phyloP scores from a whole-genome alignment of 2,888 invertebrate genomes.

The Tinea pellionella region DNA sequence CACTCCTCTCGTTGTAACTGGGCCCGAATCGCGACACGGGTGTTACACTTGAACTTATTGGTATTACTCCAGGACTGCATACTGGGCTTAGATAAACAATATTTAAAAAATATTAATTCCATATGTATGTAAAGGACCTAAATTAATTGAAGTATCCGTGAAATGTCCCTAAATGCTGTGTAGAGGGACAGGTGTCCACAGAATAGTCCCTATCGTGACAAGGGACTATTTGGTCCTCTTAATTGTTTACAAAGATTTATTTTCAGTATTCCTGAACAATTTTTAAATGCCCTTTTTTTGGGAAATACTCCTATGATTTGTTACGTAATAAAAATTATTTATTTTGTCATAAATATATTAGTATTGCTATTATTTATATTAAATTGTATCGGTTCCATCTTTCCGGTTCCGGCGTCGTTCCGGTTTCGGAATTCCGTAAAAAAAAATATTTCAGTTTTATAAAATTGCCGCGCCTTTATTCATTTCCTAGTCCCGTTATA shows the following conservation, averaged over 20 bases:
- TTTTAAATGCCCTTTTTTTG: neutral
- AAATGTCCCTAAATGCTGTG: neutral
- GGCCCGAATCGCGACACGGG: no score
- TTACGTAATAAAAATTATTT: neutral
- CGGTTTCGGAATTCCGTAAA: neutral
- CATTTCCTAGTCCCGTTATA: no score
- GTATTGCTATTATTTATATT: no score
- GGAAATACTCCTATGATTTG: neutral
- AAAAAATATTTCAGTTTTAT: neutral
- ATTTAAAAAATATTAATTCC: no score
- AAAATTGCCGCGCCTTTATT: no score
- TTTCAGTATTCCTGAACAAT: neutral
- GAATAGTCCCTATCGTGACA: neutral
- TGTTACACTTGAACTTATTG: no score
- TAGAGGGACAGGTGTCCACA: neutral
- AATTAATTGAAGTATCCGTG: neutral
- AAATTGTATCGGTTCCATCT: neutral
- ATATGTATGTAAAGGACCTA: neutral
- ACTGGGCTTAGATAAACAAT: no score
- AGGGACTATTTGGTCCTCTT: neutral
- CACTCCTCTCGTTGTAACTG: no score
- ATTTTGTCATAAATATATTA: neutral
- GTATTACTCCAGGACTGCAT: no score
- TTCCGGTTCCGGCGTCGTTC: neutral
- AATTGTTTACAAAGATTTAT: constrained; percentile 2